phyloP scores from a whole-genome alignment of 2,113 vertebrate species.

The Clarias gariepinus region DNA sequence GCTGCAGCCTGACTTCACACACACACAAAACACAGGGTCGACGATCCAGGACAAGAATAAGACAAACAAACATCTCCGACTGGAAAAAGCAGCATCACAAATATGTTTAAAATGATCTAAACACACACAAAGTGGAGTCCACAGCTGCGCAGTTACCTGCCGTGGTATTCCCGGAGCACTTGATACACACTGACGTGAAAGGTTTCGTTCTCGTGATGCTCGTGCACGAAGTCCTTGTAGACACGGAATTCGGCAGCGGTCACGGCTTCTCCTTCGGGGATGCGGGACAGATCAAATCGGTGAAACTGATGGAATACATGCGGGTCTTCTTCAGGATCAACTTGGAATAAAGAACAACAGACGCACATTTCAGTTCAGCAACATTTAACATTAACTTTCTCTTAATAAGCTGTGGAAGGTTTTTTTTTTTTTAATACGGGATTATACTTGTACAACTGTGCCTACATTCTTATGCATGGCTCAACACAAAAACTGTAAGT shows the following conservation, averaged over 20 bases:
- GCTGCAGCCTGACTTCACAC: conserved; percentile 25
- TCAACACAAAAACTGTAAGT: not conserved
- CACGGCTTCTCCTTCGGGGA: conserved; percentile 89
- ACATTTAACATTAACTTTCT: not conserved
- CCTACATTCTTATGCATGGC: not conserved
- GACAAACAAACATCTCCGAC: conserved; percentile 12
- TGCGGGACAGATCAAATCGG: conserved; percentile 89
- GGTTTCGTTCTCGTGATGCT: conserved; percentile 84
- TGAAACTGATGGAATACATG: conserved; percentile 80
- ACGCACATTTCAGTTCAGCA: not conserved
- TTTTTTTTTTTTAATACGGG: not conserved
- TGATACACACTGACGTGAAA: conserved; percentile 90
- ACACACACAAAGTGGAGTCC: not conserved
- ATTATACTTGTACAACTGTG: not conserved
- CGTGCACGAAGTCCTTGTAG: conserved; percentile 87
- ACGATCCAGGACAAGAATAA: not conserved
- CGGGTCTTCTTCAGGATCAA: conserved; percentile 80
- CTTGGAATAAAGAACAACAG: conserved; percentile 60
- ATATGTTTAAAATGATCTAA: not conserved
- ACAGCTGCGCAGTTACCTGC: conserved; percentile 72
- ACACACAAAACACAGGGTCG: not conserved
- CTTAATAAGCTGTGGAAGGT: not conserved
- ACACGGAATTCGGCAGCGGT: conserved; percentile 92
- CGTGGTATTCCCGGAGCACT: conserved; percentile 81
- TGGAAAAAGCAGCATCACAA: conserved; percentile 16